These are phyloP conservation scores for Cheilinus undulatus DNA, from an alignment of 2,113 vertebrate species.

Conservation along the genomic window DNA sequence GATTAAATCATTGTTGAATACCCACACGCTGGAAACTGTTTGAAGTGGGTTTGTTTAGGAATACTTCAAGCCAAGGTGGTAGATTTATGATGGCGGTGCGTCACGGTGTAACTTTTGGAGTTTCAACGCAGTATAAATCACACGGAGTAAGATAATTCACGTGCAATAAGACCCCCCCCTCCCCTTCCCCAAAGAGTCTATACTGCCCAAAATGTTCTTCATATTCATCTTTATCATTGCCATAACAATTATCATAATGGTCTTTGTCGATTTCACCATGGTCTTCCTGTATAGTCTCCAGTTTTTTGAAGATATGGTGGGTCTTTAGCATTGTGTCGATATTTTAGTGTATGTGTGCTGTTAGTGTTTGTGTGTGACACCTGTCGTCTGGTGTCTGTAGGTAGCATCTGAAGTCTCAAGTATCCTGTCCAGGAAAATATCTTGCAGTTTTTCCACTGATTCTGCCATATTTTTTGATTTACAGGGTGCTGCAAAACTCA, in stretches of 20 bases:
- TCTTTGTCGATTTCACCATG: constrained; percentile 64
- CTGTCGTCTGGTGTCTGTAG: constrained; percentile 63
- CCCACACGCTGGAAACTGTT: constrained; percentile 55
- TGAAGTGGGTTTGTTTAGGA: constrained; percentile 52
- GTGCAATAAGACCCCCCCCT: constrained; percentile 95
- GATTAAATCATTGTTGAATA: constrained; percentile 42
- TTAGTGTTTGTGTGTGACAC: constrained; percentile 50
- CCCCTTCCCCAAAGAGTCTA: constrained; percentile 67
- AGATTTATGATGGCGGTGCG: constrained; percentile 56
- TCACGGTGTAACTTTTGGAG: constrained; percentile 64
- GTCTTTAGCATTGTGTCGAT: constrained; percentile 45
- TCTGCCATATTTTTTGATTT: constrained; percentile 57
- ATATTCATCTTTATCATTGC: constrained; percentile 63
- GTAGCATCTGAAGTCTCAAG: constrained; percentile 78
- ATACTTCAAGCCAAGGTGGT: constrained; percentile 67
- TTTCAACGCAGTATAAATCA: constrained; percentile 92
- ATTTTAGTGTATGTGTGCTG: background rate
- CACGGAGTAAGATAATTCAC: constrained; percentile 99
- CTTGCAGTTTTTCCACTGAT: constrained; percentile 59
- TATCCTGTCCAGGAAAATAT: constrained; percentile 66
- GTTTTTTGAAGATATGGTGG: constrained; percentile 61
- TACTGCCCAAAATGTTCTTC: constrained; percentile 86
- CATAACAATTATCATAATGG: constrained; percentile 65
- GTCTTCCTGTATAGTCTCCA: constrained; percentile 65
- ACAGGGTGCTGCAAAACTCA: constrained; percentile 51